These are phyloP conservation scores for Semotilus atromaculatus DNA, from an alignment of 2,797 vertebrate genomes.

Conservation along the genomic window DNA sequence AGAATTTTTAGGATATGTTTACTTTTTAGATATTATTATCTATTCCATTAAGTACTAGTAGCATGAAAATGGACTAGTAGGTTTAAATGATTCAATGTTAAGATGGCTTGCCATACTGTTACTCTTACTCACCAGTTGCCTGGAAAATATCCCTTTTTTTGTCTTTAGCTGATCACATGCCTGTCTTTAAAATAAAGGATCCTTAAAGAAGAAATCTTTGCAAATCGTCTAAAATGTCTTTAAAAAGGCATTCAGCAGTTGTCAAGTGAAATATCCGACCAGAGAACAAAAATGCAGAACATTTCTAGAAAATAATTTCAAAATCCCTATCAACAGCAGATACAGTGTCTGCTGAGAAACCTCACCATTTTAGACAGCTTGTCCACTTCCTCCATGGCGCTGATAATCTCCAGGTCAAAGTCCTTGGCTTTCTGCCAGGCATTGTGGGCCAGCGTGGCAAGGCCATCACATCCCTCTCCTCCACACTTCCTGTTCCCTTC, in stretches of 20 bases:
- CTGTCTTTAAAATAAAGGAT: background rate
- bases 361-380: conserved; percentile 94
- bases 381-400: conserved; percentile 91
- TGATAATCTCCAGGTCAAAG: conserved; percentile 87
- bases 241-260: background rate
- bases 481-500: conserved; percentile 85
- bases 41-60: no score
- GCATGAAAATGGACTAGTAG: no score
- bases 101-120: no score
- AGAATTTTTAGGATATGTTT: no score
- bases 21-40: no score
- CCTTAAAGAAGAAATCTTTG: background rate
- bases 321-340: conserved; percentile 36
- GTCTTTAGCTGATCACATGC: background rate
- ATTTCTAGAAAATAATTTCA: background rate
- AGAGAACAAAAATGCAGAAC: background rate
- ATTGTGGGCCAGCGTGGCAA: conserved; percentile 79
- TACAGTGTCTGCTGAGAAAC: conserved; percentile 35
- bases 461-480: conserved; percentile 84
- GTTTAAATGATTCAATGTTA: no score
- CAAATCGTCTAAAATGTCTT: background rate
- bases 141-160: no score
- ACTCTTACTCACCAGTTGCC: no score
- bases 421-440: conserved; percentile 86
- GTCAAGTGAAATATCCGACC: background rate